Percentiles rank a stretch among this genome's conserved stretches.
Evolutionary conservation across 2,113 vertebrate species (phyloP).

Genomic region (Cololabis saira): DNA sequence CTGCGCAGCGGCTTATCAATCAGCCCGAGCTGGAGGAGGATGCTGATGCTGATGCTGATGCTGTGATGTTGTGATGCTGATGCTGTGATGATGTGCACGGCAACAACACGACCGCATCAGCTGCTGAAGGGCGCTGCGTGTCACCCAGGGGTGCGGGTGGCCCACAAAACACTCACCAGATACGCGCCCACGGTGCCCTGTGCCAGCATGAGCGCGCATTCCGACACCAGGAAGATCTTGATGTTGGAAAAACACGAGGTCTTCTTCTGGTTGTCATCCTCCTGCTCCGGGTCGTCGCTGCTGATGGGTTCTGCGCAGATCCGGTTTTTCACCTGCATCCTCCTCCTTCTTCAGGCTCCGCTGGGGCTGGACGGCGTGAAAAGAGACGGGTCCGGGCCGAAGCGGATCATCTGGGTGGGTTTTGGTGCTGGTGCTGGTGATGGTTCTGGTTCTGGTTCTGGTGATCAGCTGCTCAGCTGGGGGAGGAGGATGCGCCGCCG

Average conservation of each 20-base stretch:
- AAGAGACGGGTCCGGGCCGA: slow-evolving; percentile 57
- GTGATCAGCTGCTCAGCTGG: slow-evolving; percentile 35
- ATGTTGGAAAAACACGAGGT: slow-evolving; percentile 92
- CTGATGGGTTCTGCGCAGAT: slow-evolving; percentile 81
- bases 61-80: too few species aligned
- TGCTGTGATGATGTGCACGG: too few species aligned
- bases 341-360: slow-evolving; percentile 73
- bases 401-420: slow-evolving; percentile 69
- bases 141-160: not conserved
- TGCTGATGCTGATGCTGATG: too few species aligned
- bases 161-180: slow-evolving; percentile 85
- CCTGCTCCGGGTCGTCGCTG: slow-evolving; percentile 84
- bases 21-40: slow-evolving; percentile 38
- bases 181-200: slow-evolving; percentile 95
- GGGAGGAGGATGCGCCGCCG: slow-evolving; percentile 20
- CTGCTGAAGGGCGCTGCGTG: not conserved
- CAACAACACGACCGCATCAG: too few species aligned
- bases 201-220: slow-evolving; percentile 94
- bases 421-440: too few species aligned
- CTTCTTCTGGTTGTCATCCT: slow-evolving; percentile 88
- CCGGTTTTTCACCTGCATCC: slow-evolving; percentile 87
- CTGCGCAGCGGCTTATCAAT: slow-evolving; percentile 65
- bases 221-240: slow-evolving; percentile 92
- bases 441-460: too few species aligned
- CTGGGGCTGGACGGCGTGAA: slow-evolving; percentile 57